phyloP scores from a whole-genome alignment of 1,140 invertebrate genomes.

The Bursaphelenchus mucronatus region DNA sequence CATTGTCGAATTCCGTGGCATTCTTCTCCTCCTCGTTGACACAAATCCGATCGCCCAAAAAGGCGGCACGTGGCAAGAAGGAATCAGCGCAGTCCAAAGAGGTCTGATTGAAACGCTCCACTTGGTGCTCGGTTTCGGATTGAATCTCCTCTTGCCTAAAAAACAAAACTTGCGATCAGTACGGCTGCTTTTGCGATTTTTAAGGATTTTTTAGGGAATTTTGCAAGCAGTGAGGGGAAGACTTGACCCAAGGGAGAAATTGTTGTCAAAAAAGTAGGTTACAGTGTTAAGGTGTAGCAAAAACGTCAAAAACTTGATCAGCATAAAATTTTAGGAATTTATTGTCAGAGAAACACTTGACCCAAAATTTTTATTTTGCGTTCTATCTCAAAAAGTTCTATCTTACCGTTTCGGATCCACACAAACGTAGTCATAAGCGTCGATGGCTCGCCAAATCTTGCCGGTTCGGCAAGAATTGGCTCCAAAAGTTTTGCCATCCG shows the following conservation, averaged over 20 bases:
- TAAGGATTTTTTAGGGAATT: too few species aligned
- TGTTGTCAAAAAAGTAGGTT: too few species aligned
- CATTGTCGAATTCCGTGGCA: conserved; percentile 35
- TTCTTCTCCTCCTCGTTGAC: conserved; percentile 33
- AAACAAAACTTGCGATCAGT: conserved; percentile 19
- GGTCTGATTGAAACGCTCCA: conserved; percentile 22
- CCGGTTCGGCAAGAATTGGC: conserved; percentile 43
- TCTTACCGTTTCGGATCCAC: conserved; percentile 40
- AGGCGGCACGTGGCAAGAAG: conserved; percentile 34
- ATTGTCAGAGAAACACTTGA: too few species aligned
- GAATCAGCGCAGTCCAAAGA: conserved; percentile 22
- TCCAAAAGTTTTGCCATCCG: conserved; percentile 36
- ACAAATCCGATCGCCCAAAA: conserved; percentile 40
- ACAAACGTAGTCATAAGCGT: conserved; percentile 54
- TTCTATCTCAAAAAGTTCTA: not conserved
- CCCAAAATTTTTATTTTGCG: too few species aligned
- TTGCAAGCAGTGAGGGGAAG: too few species aligned
- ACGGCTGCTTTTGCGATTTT: too few species aligned
- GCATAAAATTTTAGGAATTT: too few species aligned
- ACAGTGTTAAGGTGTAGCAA: too few species aligned
- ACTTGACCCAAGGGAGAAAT: too few species aligned
- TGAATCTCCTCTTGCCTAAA: conserved; percentile 32
- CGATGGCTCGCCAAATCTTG: conserved; percentile 41
- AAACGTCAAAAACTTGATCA: too few species aligned
- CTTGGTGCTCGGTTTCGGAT: conserved; percentile 5